phyloP scores from a whole-genome alignment of 2,888 invertebrate genomes.

The Maniola hyperantus region DNA sequence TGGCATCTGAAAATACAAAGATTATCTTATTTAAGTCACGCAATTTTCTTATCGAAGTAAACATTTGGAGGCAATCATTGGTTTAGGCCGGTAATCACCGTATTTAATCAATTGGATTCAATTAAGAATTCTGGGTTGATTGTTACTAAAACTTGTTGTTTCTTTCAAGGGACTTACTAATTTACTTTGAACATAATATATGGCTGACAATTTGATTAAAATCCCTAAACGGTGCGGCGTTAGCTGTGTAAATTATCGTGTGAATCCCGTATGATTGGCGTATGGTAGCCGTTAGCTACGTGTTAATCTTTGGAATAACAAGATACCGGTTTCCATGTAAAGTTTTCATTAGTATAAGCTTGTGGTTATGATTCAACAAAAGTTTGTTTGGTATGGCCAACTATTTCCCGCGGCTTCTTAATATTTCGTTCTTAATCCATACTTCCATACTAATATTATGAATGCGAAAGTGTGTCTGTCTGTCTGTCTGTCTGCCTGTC shows the following conservation, averaged over 20 bases:
- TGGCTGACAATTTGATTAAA: constrained; percentile 45
- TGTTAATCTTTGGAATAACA: constrained; percentile 47
- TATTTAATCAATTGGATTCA: constrained; percentile 62
- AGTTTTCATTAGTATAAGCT: constrained; percentile 13
- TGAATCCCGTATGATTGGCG: constrained; percentile 55
- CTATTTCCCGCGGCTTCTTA: constrained; percentile 11
- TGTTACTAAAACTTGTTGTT: constrained; percentile 19
- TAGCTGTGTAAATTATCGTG: constrained; percentile 57
- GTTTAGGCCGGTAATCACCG: constrained; percentile 50
- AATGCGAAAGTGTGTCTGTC: too few species aligned
- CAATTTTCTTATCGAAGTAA: constrained; percentile 59
- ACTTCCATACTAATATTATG: too few species aligned
- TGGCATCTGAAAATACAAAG: constrained; percentile 70
- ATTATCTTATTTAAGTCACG: constrained; percentile 43
- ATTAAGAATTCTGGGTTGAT: constrained; percentile 42
- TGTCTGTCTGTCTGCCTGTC: too few species aligned
- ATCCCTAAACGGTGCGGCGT: constrained; percentile 53
- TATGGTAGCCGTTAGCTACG: constrained; percentile 42
- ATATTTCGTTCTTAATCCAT: too few species aligned
- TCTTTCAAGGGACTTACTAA: constrained; percentile 21
- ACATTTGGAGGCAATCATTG: constrained; percentile 25
- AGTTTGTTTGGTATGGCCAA: neutral
- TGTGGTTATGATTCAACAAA: constrained; percentile 8
- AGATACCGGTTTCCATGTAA: constrained; percentile 28
- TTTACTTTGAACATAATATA: constrained; percentile 23